A percentile compares a stretch with the other conserved stretches of the same genome.
These are phyloP conservation scores for Himalopsyche phryganea DNA, from an alignment of 1,140 invertebrate genomes.

Conservation along the genomic window DNA sequence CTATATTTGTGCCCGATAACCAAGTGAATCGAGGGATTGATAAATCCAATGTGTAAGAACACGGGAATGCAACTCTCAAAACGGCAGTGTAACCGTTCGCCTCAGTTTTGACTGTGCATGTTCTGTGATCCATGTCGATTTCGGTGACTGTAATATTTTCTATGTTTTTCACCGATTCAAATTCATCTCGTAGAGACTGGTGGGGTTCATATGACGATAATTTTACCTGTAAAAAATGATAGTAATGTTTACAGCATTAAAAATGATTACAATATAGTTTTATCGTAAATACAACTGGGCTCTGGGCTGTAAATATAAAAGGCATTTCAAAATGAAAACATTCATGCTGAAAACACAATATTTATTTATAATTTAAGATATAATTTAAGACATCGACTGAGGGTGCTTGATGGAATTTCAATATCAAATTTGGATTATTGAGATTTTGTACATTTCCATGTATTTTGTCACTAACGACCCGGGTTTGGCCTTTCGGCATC, in stretches of 20 bases:
- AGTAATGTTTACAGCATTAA: no score
- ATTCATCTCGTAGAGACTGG: constrained; percentile 77
- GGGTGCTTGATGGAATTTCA: no score
- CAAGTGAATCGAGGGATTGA: constrained; percentile 50
- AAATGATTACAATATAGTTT: no score
- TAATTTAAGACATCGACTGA: no score
- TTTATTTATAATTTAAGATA: no score
- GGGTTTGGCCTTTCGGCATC: no score
- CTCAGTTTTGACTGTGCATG: constrained; percentile 70
- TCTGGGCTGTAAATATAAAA: no score
- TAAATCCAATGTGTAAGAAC: constrained; percentile 66
- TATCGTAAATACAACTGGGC: no score
- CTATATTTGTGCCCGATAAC: constrained; percentile 50
- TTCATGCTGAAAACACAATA: no score
- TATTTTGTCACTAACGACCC: no score
- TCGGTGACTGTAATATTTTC: constrained; percentile 83
- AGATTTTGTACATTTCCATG: no score
- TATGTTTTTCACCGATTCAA: constrained; percentile 73
- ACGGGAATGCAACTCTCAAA: constrained; percentile 76
- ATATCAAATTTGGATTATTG: no score
- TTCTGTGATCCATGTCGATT: constrained; percentile 68
- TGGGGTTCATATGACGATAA: constrained; percentile 49
- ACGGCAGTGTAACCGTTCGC: constrained; percentile 70
- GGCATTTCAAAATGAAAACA: neutral
- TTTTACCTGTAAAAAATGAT: constrained; percentile 30